Evolutionary conservation across 2,888 invertebrate species (phyloP).

Genomic region (Shargacucullia verbasci): DNA sequence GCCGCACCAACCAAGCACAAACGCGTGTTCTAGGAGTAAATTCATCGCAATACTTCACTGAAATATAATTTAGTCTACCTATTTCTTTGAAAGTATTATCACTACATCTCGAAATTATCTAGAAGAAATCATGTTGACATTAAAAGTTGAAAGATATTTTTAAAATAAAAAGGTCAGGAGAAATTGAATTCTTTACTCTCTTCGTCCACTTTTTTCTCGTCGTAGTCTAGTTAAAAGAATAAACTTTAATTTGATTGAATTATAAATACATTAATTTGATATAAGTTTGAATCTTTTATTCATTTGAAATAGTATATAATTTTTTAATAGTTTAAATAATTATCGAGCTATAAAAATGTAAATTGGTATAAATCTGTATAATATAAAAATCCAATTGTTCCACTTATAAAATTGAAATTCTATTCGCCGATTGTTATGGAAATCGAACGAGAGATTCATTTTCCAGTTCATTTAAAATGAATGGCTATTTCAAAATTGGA

Average conservation of each 20-base stretch:
- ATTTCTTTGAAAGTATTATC: too few relatives aligned
- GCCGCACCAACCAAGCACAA: conserved; percentile 26
- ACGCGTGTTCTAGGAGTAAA: conserved; percentile 10
- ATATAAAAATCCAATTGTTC: not conserved
- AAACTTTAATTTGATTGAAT: conserved; percentile 19
- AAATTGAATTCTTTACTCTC: not conserved
- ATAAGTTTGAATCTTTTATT: too few relatives aligned
- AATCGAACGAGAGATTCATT: conserved; percentile 19
- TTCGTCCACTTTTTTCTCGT: not conserved
- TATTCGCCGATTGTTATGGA: conserved; percentile 15
- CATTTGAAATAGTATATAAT: too few relatives aligned
- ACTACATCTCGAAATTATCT: too few relatives aligned
- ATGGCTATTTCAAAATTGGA: conserved; percentile 1
- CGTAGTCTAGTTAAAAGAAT: too few relatives aligned
- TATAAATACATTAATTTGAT: too few relatives aligned
- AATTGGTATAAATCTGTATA: conserved; percentile 5
- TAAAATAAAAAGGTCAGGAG: conserved; percentile 12
- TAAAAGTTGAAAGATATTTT: not conserved
- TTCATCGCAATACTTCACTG: conserved; percentile 18
- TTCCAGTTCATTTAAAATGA: conserved; percentile 14
- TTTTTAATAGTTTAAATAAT: not conserved
- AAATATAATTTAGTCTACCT: conserved; percentile 13
- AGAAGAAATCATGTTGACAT: too few relatives aligned
- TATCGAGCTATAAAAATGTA: not conserved
- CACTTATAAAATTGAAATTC: conserved; percentile 22